Percentiles rank a stretch among this genome's conserved stretches.
These are phyloP conservation scores for Sminthopsis crassicaudata DNA, from an alignment of 2,113 vertebrate species.

Conservation along the genomic window DNA sequence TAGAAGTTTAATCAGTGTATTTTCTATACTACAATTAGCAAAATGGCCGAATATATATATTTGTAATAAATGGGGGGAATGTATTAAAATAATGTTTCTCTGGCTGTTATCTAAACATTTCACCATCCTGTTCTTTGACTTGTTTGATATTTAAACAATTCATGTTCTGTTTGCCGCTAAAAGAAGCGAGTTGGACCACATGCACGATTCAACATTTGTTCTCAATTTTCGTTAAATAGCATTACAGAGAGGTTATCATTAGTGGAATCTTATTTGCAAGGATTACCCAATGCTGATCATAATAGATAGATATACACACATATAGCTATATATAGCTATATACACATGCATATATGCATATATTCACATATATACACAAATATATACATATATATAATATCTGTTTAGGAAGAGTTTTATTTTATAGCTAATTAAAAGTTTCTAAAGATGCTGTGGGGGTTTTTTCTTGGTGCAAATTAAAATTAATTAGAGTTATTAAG, in stretches of 20 bases:
- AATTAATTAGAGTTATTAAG: slow-evolving; percentile 91
- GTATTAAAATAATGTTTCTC: slow-evolving; percentile 81
- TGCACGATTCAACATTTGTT: slow-evolving; percentile 80
- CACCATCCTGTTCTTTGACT: slow-evolving; percentile 79
- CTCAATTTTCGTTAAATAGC: slow-evolving; percentile 81
- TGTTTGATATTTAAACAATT: slow-evolving; percentile 78
- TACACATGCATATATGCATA: background rate
- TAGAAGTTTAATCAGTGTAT: slow-evolving; percentile 83
- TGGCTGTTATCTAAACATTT: slow-evolving; percentile 82
- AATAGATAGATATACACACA: slow-evolving; percentile 1
- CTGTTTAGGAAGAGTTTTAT: slow-evolving; percentile 84
- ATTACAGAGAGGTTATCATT: slow-evolving; percentile 77
- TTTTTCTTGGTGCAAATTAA: slow-evolving; percentile 87
- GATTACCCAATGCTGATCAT: slow-evolving; percentile 78
- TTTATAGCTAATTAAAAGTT: slow-evolving; percentile 90
- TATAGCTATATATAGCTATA: background rate
- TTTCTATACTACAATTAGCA: slow-evolving; percentile 83
- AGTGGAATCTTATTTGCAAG: slow-evolving; percentile 82
- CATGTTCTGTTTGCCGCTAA: slow-evolving; percentile 82
- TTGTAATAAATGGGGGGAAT: slow-evolving; percentile 75
- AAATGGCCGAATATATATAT: slow-evolving; percentile 83
- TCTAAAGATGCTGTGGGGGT: slow-evolving; percentile 87
- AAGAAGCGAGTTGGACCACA: slow-evolving; percentile 78
- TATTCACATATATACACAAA: background rate
- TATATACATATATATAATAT: slow-evolving; percentile 46